Percentiles rank a stretch among this genome's conserved stretches.
Evolutionary conservation across 1,140 invertebrate species (phyloP).

Genomic region (Goniozus legneri): DNA sequence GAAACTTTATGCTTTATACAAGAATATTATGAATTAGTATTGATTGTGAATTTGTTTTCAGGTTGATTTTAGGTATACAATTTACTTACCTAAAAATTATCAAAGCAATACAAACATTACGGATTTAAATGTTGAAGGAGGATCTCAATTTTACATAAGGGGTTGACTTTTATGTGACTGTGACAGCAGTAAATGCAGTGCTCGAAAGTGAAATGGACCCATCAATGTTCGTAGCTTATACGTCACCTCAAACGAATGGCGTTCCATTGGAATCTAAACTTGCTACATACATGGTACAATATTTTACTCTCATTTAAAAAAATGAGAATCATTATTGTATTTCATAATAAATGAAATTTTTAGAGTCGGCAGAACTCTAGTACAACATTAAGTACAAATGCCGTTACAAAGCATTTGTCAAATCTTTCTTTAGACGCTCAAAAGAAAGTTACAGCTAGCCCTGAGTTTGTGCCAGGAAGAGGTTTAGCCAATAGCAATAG

Average conservation of each 20-base stretch:
- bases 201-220: conserved; percentile 49
- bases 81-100: too few species aligned
- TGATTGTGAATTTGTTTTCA: too few species aligned
- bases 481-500: conserved; percentile 43
- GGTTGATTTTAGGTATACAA: too few species aligned
- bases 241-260: conserved; percentile 63
- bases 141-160: too few species aligned
- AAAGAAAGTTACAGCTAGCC: conserved; percentile 50
- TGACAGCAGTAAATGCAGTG: conserved; percentile 45
- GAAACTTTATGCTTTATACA: too few species aligned
- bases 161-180: too few species aligned
- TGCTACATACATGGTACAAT: conserved; percentile 75
- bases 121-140: too few species aligned
- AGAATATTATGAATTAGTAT: too few species aligned
- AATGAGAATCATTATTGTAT: background rate
- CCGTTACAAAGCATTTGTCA: conserved; percentile 57
- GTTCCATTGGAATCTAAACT: conserved; percentile 81
- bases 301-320: background rate
- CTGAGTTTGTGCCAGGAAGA: conserved; percentile 49
- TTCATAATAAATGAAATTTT: background rate
- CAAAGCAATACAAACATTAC: too few species aligned
- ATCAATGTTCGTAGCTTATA: conserved; percentile 50
- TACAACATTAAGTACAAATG: conserved; percentile 48
- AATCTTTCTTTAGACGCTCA: conserved; percentile 58
- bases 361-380: conserved; percentile 60